Evolutionary conservation across 2,113 vertebrate genomes (phyloP).

Genomic region (Oceanites oceanicus): DNA sequence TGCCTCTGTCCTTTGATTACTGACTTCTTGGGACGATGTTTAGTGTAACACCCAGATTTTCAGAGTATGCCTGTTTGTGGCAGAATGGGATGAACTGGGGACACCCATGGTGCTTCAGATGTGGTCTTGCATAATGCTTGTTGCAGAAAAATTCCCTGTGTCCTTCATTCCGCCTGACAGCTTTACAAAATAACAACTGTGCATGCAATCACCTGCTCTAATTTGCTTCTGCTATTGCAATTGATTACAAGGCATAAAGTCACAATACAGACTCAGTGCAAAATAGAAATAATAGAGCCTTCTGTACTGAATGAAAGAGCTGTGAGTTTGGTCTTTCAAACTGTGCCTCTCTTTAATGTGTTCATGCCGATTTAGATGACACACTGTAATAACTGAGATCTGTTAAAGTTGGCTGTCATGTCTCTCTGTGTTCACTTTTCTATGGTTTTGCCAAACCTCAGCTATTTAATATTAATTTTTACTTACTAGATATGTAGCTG

Average conservation of each 20-base stretch:
- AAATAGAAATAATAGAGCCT: neutral
- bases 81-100: neutral
- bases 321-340: neutral
- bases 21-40: neutral
- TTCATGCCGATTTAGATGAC: neutral
- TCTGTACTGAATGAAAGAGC: neutral
- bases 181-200: neutral
- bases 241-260: neutral
- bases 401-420: neutral
- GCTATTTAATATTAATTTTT: neutral
- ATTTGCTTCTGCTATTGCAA: conserved; percentile 19
- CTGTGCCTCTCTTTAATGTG: neutral
- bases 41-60: neutral
- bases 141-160: neutral
- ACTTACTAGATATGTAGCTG: neutral
- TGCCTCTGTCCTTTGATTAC: neutral
- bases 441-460: neutral
- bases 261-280: neutral
- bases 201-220: neutral
- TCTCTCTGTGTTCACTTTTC: neutral
- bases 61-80: neutral
- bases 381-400: neutral
- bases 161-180: neutral
- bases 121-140: neutral
- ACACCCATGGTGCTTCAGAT: neutral